Conservation (phyloP, 37 sponge, comb jelly and placozoan species). For the Mnemiopsis leidyi region DNA sequence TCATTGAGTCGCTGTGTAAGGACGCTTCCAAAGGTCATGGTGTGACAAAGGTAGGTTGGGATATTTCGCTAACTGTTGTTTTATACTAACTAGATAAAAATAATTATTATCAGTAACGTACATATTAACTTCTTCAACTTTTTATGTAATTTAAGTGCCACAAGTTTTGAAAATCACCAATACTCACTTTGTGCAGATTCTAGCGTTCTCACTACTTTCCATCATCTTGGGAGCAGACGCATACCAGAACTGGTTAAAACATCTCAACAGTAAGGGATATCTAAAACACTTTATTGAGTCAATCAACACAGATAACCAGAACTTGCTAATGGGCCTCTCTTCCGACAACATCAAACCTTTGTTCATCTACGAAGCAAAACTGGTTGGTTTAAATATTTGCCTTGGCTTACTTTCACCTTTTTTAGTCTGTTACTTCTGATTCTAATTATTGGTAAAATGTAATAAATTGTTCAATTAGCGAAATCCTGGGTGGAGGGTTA, state of each 20-base stretch:
- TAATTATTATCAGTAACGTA: no score
- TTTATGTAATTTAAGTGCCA: no score
- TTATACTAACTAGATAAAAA: no score
- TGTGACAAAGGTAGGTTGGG: constrained; percentile 60
- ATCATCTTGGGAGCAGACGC: constrained; percentile 41
- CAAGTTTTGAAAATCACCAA: no score
- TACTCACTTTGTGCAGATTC: background rate
- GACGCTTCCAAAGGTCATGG: constrained; percentile 64
- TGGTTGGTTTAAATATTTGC: no score
- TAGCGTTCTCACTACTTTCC: constrained; percentile 42
- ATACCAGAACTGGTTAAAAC: constrained; percentile 61
- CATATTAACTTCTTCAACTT: no score
- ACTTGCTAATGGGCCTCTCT: constrained; percentile 26
- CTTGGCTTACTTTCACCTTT: no score
- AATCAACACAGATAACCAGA: constrained; percentile 51
- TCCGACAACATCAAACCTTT: constrained; percentile 50
- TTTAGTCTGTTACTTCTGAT: no score
- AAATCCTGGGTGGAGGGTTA: no score
- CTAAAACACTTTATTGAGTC: constrained; percentile 59
- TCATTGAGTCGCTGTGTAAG: constrained; percentile 66
- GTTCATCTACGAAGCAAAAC: constrained; percentile 57
- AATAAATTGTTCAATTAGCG: no score
- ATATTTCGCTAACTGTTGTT: no score
- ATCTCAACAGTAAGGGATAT: constrained; percentile 53
- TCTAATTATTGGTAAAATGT: no score